Evolutionary conservation across 2,113 vertebrate genomes (phyloP), one percentile per base, ranked within the genome.

Genomic region (Trematocara nigrifrons): DNA sequence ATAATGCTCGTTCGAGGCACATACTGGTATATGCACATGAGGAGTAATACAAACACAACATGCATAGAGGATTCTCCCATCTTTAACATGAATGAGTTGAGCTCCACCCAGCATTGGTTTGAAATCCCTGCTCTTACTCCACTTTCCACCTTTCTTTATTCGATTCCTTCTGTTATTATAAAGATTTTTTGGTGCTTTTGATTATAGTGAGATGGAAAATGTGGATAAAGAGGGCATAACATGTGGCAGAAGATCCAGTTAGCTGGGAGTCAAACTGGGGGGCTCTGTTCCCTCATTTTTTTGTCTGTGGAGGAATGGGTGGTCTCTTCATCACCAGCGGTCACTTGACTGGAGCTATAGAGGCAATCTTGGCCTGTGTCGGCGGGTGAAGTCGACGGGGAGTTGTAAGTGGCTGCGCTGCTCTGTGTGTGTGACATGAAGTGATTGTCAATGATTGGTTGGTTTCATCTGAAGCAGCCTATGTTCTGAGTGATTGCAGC

Each of bases 391-490:
- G 64, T 45, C 4, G 7, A 26, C 16, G 9, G 13, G 10, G 42
- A 9, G 3, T 7, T 42, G 15, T 15, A 47, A 26, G 40, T 29
- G 66, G 40, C 12, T 47, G 66, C 10, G 13, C 35, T 74, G 40
- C 66, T 26, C 66, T 45, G 20, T 0, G 4, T 29, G 31, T 35
- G 42, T 49, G 69, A 49, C 13, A 1, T 49, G 13, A 31, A 18
- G 69, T 76, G 69, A 74, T 29, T 47, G 69, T 31, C 38, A 69
- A 2, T 74, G 20, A 76, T 31, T 49, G 42, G 69, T 45, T 76
- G 69, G 22, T 49, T 76, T 76, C 69, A 29, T 31, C 42, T 76
- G 42, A 31, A 76, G 42, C 10, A 2, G 69, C 1, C 15, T 0
- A 11, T 76, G 26, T 76, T 76, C 42, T 31, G 22, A 47, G 69